Conservation (phyloP, 2,888 invertebrate genomes). For the Pandemis cinnamomeana region DNA sequence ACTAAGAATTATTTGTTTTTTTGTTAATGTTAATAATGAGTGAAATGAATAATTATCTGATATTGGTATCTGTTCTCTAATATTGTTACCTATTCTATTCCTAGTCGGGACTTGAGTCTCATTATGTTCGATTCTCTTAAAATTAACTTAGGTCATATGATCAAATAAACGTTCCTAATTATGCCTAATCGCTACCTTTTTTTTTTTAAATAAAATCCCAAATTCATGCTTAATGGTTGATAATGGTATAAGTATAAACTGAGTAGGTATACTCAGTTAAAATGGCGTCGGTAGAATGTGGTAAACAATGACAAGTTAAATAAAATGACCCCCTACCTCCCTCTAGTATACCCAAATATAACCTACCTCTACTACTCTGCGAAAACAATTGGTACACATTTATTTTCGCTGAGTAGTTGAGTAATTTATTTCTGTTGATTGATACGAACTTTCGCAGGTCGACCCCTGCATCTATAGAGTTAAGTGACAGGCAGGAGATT, state of each 20-base stretch:
- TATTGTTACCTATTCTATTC: too few relatives aligned
- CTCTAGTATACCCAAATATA: too few relatives aligned
- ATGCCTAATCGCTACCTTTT: not conserved
- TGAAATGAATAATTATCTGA: not conserved
- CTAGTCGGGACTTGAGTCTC: not conserved
- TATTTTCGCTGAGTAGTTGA: too few relatives aligned
- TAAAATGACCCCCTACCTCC: too few relatives aligned
- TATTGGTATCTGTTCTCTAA: too few relatives aligned
- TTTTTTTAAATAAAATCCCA: not conserved
- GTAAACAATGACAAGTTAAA: not conserved
- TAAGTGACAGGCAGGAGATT: too few relatives aligned
- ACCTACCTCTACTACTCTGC: too few relatives aligned
- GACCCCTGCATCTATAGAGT: too few relatives aligned
- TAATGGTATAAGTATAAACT: too few relatives aligned
- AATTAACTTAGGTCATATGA: not conserved
- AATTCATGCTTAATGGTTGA: not conserved
- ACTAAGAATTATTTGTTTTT: not conserved
- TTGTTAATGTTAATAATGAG: not conserved
- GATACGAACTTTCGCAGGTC: too few relatives aligned
- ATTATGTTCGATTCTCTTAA: not conserved
- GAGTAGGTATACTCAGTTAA: not conserved
- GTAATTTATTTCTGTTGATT: too few relatives aligned
- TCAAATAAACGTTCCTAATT: constrained; percentile 10
- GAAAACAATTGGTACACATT: too few relatives aligned
- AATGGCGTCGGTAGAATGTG: not conserved